A percentile compares a stretch with the other conserved stretches of the same genome.
Conservation (phyloP, 2,797 vertebrate genomes). For the Poeciliopsis paucimaculata region DNA sequence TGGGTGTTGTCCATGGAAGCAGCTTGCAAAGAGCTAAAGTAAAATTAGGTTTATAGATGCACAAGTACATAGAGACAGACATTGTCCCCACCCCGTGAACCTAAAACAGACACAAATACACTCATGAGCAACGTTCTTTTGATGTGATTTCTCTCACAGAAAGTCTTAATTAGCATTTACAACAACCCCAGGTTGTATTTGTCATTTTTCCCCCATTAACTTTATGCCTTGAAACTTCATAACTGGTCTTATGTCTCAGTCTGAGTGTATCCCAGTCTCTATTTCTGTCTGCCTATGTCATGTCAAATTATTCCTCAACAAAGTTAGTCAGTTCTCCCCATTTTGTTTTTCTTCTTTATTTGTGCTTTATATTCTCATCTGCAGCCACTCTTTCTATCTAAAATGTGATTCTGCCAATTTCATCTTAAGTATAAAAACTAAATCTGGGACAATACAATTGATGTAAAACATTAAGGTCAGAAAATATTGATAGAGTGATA, state of each 20-base stretch:
- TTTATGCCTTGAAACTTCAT: slow-evolving; percentile 54
- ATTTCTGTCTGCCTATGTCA: slow-evolving; percentile 50
- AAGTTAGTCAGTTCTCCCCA: slow-evolving; percentile 32
- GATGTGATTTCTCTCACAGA: slow-evolving; percentile 68
- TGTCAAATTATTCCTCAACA: slow-evolving; percentile 33
- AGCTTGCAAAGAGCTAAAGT: slow-evolving; percentile 37
- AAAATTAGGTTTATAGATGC: slow-evolving; percentile 51
- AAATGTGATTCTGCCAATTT: neutral
- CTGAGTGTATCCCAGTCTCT: slow-evolving; percentile 54
- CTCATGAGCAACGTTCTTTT: slow-evolving; percentile 59
- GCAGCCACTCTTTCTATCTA: slow-evolving; percentile 12
- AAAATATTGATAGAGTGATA: slow-evolving; percentile 28
- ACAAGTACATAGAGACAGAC: slow-evolving; percentile 39
- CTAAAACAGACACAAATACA: slow-evolving; percentile 34
- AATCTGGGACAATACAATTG: slow-evolving; percentile 2
- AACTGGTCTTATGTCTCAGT: slow-evolving; percentile 51
- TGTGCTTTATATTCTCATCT: slow-evolving; percentile 29
- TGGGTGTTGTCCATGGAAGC: slow-evolving; percentile 49
- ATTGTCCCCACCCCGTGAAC: slow-evolving; percentile 25
- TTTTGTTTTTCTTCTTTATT: slow-evolving; percentile 45
- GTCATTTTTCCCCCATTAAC: slow-evolving; percentile 37
- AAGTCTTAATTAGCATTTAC: slow-evolving; percentile 72
- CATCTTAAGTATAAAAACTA: slow-evolving; percentile 16
- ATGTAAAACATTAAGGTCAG: slow-evolving; percentile 28
- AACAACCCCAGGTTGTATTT: slow-evolving; percentile 63